Base-by-base conservation (phyloP, 2,113 vertebrate genomes). In the Agelaius phoeniceus region DNA sequence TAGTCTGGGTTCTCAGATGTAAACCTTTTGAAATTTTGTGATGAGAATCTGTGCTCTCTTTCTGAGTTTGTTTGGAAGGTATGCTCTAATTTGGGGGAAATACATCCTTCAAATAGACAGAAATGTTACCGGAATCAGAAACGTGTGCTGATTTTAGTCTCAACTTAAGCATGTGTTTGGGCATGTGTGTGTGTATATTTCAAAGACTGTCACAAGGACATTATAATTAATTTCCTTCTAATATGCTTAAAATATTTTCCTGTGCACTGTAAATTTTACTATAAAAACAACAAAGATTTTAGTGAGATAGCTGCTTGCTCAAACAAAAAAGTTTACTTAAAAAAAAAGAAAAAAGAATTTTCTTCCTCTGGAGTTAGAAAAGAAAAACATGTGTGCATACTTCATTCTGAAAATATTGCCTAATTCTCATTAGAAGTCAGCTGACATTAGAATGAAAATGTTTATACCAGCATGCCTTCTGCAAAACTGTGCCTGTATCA, bases 1-100 rank as follows among this genome's bases (percentile, higher is more conserved):
- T 5, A 74, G 73, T 67, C 91, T 90, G 61, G 21, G 39, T 92
- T 77, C 46, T 43, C 75, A 74, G 65, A 65, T 11, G n/a, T 84
- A 95, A 97, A 94, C 84, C 84, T 92, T 96, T 90, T 11, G 4
- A 86, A 75, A 71, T 81, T 41, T 84, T 92, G 43, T 75, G 59
- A 35, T 69, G 59, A 93, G 62, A 69, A 87, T 49, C 72, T 80
- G 1, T 81, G 72, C 51, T 93, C 6, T 0, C 22, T 54, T 76
- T 28, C 55, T 0, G 5, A 62, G 55, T 77, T 54, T 92, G 48
- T 87, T 86, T 92, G 65, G 86, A 86, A 96, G 84, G 49, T 78
- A 71, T 55, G 57, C 37, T 51, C 19, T 78, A 48, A 49, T 74
- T 71, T 37, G 57, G 35, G 61, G 39, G 76, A 77, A 93, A 82